Conservation (phyloP, 1,140 invertebrate species). For the Littorina saxatilis region DNA sequence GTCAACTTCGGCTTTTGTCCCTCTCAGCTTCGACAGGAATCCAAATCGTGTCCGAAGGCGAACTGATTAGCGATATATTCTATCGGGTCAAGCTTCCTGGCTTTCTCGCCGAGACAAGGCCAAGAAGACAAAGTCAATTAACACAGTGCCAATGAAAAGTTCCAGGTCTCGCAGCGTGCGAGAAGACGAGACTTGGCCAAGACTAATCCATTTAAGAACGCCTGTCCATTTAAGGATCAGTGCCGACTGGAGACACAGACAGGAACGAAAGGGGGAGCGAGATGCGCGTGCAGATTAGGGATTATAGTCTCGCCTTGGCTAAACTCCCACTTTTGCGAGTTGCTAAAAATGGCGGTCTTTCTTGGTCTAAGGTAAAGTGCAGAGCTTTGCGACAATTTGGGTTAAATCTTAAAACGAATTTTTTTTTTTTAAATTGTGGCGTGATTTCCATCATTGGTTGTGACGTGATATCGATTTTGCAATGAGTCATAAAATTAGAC, state of each 20-base stretch:
- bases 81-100: not conserved
- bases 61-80: not conserved
- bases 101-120: not conserved
- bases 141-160: not conserved
- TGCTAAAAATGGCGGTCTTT: not conserved
- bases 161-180: not conserved
- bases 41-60: too few relatives aligned
- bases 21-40: too few relatives aligned
- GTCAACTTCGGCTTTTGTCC: too few relatives aligned
- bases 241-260: not conserved
- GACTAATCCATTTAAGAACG: slow-evolving; percentile 24
- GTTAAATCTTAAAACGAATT: too few relatives aligned
- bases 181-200: not conserved
- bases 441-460: too few relatives aligned
- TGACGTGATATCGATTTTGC: too few relatives aligned
- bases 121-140: not conserved
- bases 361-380: not conserved
- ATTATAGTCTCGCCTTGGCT: too few relatives aligned
- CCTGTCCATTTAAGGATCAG: slow-evolving; percentile 24
- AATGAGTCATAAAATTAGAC: too few relatives aligned
- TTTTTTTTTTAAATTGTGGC: too few relatives aligned
- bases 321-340: too few relatives aligned
- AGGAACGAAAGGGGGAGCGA: not conserved
- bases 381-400: too few relatives aligned
- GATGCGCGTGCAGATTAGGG: not conserved